Conservation (phyloP, 2,113 vertebrate genomes). For the Platycercus adscitus region DNA sequence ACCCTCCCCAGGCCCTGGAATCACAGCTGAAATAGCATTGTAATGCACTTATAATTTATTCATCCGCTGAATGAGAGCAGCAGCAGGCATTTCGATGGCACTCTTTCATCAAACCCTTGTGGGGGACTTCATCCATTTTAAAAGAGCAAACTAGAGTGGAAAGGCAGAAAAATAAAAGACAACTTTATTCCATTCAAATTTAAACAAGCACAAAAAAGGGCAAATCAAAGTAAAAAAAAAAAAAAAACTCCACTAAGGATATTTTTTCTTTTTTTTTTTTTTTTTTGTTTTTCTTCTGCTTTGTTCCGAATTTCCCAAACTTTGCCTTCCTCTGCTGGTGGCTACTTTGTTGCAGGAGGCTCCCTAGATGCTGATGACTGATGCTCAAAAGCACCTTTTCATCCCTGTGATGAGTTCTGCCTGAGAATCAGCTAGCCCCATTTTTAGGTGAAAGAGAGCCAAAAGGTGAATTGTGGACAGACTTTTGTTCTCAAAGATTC, state of each 20-base stretch:
- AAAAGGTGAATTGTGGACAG: neutral
- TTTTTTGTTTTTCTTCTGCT: neutral
- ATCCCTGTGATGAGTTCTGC: neutral
- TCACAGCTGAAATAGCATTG: conserved; percentile 56
- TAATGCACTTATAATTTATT: conserved; percentile 61
- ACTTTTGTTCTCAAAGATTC: neutral
- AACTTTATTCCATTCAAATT: conserved; percentile 3
- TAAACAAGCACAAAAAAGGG: neutral
- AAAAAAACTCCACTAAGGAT: neutral
- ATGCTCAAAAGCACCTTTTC: neutral
- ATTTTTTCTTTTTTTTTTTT: neutral
- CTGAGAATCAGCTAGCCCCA: neutral
- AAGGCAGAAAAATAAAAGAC: neutral
- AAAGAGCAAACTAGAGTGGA: neutral
- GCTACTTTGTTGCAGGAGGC: neutral
- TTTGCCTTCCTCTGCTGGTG: neutral
- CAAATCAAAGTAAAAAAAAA: neutral
- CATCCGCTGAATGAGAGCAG: conserved; percentile 16
- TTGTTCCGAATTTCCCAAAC: neutral
- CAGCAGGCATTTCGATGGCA: conserved; percentile 2
- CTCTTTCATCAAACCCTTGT: conserved; percentile 5
- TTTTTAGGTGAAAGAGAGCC: neutral
- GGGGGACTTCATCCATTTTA: conserved; percentile 45
- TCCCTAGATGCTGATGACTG: neutral
- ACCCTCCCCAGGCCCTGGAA: conserved; percentile 6